Percentiles rank a stretch among this genome's conserved stretches.
These are phyloP conservation scores for Acrossocheilus wenchowensis DNA, from an alignment of 2,797 vertebrate species.

Conservation along the genomic window DNA sequence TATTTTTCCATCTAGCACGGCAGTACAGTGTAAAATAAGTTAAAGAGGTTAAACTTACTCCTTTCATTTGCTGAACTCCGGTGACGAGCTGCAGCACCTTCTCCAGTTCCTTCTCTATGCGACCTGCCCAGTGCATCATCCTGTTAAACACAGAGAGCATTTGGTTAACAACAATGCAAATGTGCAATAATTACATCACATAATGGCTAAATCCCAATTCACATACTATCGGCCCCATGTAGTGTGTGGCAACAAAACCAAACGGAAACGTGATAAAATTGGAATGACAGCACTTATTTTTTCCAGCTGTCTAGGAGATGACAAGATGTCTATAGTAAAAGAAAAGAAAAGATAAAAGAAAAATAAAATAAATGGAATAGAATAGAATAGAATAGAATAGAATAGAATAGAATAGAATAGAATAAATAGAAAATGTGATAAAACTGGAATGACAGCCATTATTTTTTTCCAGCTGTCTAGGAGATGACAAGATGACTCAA, in stretches of 20 bases:
- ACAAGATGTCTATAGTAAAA: neutral
- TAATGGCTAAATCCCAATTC: neutral
- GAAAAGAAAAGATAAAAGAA: too few species aligned
- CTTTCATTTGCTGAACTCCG: conserved; percentile 91
- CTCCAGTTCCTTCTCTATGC: conserved; percentile 96
- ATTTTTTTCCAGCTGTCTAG: neutral
- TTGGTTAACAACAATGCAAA: conserved; percentile 49
- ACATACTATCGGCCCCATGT: neutral
- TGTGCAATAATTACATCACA: neutral
- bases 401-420: neutral
- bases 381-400: neutral
- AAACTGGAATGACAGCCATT: too few species aligned
- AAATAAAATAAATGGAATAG: neutral
- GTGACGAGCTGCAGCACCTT: conserved; percentile 96
- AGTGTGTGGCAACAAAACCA: neutral
- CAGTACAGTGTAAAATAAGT: neutral
- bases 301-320: too few species aligned
- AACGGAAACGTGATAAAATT: neutral
- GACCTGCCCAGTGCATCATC: conserved; percentile 97
- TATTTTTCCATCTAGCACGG: neutral
- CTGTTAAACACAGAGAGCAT: conserved; percentile 74
- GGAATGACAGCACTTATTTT: too few species aligned
- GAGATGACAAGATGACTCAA: neutral
- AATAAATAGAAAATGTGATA: neutral
- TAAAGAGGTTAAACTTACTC: conserved; percentile 78